Percentiles rank a stretch among this genome's conserved stretches.
phyloP scores from a whole-genome alignment of 2,113 vertebrate genomes.

The Hoplias malabaricus region DNA sequence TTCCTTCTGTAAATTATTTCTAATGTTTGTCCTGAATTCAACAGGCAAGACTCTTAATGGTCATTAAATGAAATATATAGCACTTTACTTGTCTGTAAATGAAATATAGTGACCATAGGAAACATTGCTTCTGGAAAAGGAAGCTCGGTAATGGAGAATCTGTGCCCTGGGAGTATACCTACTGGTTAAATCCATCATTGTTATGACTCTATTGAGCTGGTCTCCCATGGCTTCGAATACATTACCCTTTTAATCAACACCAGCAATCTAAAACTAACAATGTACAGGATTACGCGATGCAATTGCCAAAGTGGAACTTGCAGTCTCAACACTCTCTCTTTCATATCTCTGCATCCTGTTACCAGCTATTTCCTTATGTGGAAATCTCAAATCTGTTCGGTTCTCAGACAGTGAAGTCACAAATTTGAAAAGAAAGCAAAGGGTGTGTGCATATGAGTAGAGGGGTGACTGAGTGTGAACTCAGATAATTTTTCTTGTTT shows the following conservation, averaged over 20 bases:
- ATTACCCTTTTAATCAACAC: constrained; percentile 10
- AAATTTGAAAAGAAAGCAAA: constrained; percentile 65
- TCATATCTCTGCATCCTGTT: neutral
- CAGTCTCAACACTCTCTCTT: neutral
- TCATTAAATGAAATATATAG: no score
- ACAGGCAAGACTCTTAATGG: no score
- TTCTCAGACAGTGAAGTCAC: constrained; percentile 86
- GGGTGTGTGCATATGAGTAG: constrained; percentile 20
- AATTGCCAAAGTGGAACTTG: constrained; percentile 13
- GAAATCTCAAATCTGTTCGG: constrained; percentile 67
- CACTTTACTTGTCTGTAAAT: neutral
- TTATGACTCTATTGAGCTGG: neutral
- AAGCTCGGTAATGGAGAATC: neutral
- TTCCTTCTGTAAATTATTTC: no score
- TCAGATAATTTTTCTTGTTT: constrained; percentile 76
- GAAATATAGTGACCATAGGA: neutral
- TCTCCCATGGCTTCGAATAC: neutral
- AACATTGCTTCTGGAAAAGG: neutral
- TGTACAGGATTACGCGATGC: neutral
- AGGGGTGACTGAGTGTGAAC: constrained; percentile 54
- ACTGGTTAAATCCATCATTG: neutral
- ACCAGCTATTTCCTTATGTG: constrained; percentile 77
- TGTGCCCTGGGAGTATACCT: neutral
- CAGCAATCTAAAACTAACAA: constrained; percentile 13
- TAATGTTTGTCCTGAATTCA: no score